A percentile compares a stretch with the other conserved stretches of the same genome.
phyloP scores from a whole-genome alignment of 2,797 vertebrate species.

The Eleutherodactylus coqui region DNA sequence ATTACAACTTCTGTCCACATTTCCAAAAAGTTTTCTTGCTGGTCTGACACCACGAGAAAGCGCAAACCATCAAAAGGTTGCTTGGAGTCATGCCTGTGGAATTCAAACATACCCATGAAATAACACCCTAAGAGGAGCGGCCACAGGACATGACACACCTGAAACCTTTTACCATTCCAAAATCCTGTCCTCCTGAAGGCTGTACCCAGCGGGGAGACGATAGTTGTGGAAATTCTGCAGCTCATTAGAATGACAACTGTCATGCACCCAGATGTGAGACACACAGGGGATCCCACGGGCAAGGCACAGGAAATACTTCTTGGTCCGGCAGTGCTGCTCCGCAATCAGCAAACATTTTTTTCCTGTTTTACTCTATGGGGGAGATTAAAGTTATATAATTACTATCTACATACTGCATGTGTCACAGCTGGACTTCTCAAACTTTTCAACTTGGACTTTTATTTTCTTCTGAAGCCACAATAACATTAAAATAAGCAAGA shows the following conservation, averaged over 20 bases:
- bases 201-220: constrained; percentile 91
- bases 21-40: constrained; percentile 81
- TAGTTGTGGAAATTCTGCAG: constrained; percentile 95
- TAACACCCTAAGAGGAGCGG: not conserved
- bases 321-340: constrained; percentile 93
- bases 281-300: constrained; percentile 95
- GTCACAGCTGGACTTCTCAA: not conserved
- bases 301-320: constrained; percentile 93
- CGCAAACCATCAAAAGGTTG: constrained; percentile 88
- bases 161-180: constrained; percentile 86
- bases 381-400: constrained; percentile 4
- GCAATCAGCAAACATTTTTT: constrained; percentile 95
- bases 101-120: not conserved
- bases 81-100: constrained; percentile 87
- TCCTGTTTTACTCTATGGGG: constrained; percentile 86
- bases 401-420: not conserved
- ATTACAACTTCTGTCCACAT: constrained; percentile 90
- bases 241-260: constrained; percentile 94
- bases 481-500: no score
- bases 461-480: no score
- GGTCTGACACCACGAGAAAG: constrained; percentile 87
- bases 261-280: constrained; percentile 95
- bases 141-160: not conserved
- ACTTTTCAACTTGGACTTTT: not conserved
- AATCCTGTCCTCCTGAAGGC: constrained; percentile 82